These are phyloP conservation scores for Drepana falcataria DNA, from an alignment of 2,888 invertebrate species.

Conservation along the genomic window DNA sequence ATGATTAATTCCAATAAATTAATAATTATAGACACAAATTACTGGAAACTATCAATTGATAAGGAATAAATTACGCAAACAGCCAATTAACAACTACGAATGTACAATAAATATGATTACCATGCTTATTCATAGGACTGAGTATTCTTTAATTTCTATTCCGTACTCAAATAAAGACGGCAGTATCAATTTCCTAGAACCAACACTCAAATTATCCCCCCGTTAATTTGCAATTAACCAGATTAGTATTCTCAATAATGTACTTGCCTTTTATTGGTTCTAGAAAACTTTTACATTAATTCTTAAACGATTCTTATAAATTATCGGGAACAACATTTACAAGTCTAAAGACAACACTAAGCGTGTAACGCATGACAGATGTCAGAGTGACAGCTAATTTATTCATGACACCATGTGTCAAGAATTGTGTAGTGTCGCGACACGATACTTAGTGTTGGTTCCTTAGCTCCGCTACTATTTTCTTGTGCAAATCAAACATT, in stretches of 20 bases:
- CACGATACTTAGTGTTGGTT: slow-evolving; percentile 44
- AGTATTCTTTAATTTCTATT: slow-evolving; percentile 56
- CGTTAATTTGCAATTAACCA: not conserved
- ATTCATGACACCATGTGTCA: slow-evolving; percentile 8
- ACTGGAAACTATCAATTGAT: slow-evolving; percentile 69
- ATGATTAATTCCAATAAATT: slow-evolving; percentile 74
- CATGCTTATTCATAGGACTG: slow-evolving; percentile 73
- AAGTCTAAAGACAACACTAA: slow-evolving; percentile 60
- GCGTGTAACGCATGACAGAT: slow-evolving; percentile 34
- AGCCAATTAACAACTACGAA: slow-evolving; percentile 74
- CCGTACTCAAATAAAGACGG: slow-evolving; percentile 53
- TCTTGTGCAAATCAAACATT: slow-evolving; percentile 69
- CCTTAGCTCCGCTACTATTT: slow-evolving; percentile 63
- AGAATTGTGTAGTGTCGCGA: slow-evolving; percentile 14
- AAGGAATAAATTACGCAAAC: slow-evolving; percentile 73
- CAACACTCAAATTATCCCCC: slow-evolving; percentile 11
- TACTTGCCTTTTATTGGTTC: slow-evolving; percentile 15
- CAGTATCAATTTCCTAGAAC: slow-evolving; percentile 49
- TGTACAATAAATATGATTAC: slow-evolving; percentile 71
- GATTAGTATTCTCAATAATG: too few relatives aligned
- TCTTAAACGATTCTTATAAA: slow-evolving; percentile 63
- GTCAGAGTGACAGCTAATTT: slow-evolving; percentile 9
- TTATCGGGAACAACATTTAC: slow-evolving; percentile 74
- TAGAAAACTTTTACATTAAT: slow-evolving; percentile 51
- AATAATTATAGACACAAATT: slow-evolving; percentile 78